Percentiles rank a stretch among this genome's conserved stretches.
Conservation (phyloP, 2,888 invertebrate genomes). For the Megaustenia siamemsis region DNA sequence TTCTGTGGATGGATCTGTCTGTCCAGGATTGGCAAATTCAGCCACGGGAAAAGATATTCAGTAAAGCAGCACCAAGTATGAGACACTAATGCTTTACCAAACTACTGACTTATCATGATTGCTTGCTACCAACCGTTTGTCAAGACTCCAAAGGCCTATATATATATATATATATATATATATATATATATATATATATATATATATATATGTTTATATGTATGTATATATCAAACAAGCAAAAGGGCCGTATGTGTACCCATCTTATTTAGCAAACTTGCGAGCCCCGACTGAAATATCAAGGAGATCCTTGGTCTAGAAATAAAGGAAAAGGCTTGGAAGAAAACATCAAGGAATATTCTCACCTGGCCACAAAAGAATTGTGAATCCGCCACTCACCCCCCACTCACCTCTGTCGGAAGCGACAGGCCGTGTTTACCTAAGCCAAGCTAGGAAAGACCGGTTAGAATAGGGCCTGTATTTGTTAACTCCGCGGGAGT, state of each 20-base stretch:
- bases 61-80: no score
- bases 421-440: constrained; percentile 20
- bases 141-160: no score
- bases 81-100: no score
- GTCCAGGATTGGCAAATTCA: no score
- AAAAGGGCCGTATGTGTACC: no score
- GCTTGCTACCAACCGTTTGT: no score
- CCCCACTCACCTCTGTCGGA: background rate
- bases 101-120: no score
- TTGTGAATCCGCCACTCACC: background rate
- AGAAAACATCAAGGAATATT: background rate
- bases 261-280: background rate
- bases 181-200: constrained; percentile 1
- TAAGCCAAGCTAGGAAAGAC: constrained; percentile 8
- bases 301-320: background rate
- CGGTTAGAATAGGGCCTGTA: background rate
- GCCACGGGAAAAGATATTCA: no score
- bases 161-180: background rate
- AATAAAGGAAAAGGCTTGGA: background rate
- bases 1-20: no score
- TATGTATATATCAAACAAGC: background rate
- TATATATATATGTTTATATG: no score
- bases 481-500: constrained; percentile 15
- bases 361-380: constrained; percentile 36
- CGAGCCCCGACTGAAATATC: no score